phyloP scores from a whole-genome alignment of 1,140 invertebrate species.

The Oreohelix idahoensis region DNA sequence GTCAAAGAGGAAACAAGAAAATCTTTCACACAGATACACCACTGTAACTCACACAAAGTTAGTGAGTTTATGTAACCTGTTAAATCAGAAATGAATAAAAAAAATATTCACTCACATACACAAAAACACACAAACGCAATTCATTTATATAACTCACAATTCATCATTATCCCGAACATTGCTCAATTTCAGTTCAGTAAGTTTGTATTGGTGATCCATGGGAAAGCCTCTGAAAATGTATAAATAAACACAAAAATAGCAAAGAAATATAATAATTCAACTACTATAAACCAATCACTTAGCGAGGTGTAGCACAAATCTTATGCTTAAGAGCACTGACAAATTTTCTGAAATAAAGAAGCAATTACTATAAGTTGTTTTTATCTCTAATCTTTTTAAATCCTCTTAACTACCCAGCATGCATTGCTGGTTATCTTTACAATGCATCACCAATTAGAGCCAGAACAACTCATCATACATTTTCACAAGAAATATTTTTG shows the following conservation, averaged over 20 bases:
- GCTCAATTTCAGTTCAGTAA: slow-evolving; percentile 14
- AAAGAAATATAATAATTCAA: background rate
- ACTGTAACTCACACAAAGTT: too few relatives aligned
- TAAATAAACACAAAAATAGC: background rate
- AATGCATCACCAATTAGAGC: too few relatives aligned
- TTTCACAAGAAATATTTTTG: too few relatives aligned
- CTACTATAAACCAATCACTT: background rate
- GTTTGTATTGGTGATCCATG: background rate
- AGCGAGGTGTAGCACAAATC: background rate
- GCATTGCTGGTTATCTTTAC: too few relatives aligned
- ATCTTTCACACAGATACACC: background rate
- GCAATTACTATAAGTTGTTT: background rate
- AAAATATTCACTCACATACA: background rate
- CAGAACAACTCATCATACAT: too few relatives aligned
- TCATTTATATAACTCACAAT: slow-evolving; percentile 19
- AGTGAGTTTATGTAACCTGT: background rate
- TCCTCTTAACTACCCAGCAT: background rate
- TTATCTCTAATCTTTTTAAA: background rate
- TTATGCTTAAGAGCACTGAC: background rate
- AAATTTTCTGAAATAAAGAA: background rate
- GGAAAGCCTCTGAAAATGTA: slow-evolving; percentile 8
- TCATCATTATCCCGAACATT: slow-evolving; percentile 31
- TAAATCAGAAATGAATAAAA: background rate
- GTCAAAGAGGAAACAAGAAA: background rate
- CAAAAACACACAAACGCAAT: background rate